These are phyloP conservation scores for Lypha dubia DNA, from an alignment of 2,888 invertebrate genomes.

Conservation along the genomic window DNA sequence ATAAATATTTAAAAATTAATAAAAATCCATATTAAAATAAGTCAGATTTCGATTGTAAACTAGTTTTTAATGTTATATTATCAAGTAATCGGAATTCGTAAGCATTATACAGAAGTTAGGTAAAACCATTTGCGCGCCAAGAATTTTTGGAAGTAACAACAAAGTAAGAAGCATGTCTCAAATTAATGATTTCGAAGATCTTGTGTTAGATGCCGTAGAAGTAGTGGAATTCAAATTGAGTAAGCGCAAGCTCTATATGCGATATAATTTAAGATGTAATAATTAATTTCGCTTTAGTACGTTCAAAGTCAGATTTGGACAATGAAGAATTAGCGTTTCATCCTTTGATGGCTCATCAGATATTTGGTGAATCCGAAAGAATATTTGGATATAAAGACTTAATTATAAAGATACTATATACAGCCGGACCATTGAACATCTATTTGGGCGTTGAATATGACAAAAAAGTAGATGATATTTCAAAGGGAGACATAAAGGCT, in stretches of 20 bases:
- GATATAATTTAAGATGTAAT: background rate
- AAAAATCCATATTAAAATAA: background rate
- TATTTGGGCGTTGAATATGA: conserved; percentile 90
- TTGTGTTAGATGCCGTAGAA: conserved; percentile 81
- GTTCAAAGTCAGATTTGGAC: conserved; percentile 87
- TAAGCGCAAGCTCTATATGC: conserved; percentile 74
- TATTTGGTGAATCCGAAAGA: conserved; percentile 95
- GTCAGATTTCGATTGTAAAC: background rate
- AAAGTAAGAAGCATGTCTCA: conserved; percentile 75
- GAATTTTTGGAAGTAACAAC: conserved; percentile 41
- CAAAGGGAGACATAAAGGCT: conserved; percentile 85
- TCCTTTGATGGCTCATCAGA: conserved; percentile 96
- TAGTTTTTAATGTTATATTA: background rate
- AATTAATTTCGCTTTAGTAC: conserved; percentile 83
- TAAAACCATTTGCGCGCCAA: conserved; percentile 76
- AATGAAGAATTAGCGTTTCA: conserved; percentile 87
- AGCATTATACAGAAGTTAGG: background rate
- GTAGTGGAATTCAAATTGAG: conserved; percentile 82
- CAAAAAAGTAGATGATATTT: conserved; percentile 86
- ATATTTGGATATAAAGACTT: conserved; percentile 97
- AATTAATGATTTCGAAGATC: conserved; percentile 80
- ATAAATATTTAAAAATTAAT: conserved; percentile 7
- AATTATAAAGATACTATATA: conserved; percentile 90
- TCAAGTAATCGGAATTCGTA: background rate
- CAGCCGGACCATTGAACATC: conserved; percentile 91